Evolutionary conservation across 2,888 invertebrate species (phyloP).

Genomic region (Polia nebulosa): DNA sequence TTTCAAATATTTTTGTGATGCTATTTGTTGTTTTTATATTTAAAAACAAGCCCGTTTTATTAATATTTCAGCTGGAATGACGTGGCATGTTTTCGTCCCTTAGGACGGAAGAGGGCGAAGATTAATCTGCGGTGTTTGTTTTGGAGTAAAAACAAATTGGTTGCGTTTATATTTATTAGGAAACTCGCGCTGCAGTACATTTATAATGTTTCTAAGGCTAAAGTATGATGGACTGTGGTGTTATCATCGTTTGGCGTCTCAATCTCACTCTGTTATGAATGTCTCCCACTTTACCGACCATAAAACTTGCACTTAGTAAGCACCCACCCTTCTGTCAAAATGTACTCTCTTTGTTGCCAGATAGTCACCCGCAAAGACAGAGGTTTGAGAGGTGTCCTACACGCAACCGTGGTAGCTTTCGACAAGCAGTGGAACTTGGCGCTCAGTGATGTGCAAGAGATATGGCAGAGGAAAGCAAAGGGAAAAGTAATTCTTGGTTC

Average conservation of each 20-base stretch:
- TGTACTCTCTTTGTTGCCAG: constrained; percentile 80
- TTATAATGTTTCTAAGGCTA: not conserved
- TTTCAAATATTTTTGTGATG: constrained; percentile 17
- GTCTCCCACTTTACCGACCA: too few relatives aligned
- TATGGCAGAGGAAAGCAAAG: constrained; percentile 93
- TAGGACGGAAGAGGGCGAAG: not conserved
- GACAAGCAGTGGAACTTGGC: constrained; percentile 99
- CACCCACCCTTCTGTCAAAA: not conserved
- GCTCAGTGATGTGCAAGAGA: constrained; percentile 95
- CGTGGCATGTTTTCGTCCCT: constrained; percentile 7
- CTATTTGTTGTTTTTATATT: constrained; percentile 1
- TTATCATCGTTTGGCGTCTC: not conserved
- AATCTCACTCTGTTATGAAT: not conserved
- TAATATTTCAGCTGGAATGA: not conserved
- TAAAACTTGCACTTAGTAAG: too few relatives aligned
- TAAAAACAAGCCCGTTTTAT: constrained; percentile 4
- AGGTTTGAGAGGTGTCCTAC: constrained; percentile 94
- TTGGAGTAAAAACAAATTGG: constrained; percentile 1
- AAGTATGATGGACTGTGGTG: not conserved
- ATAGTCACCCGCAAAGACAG: constrained; percentile 94
- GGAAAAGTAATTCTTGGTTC: constrained; percentile 91
- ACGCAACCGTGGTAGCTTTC: constrained; percentile 95
- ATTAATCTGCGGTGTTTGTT: constrained; percentile 27
- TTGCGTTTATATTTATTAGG: constrained; percentile 17
- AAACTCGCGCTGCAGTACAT: not conserved